Evolutionary conservation across 2,888 invertebrate species (phyloP).

Genomic region (Nomada lathburiana): DNA sequence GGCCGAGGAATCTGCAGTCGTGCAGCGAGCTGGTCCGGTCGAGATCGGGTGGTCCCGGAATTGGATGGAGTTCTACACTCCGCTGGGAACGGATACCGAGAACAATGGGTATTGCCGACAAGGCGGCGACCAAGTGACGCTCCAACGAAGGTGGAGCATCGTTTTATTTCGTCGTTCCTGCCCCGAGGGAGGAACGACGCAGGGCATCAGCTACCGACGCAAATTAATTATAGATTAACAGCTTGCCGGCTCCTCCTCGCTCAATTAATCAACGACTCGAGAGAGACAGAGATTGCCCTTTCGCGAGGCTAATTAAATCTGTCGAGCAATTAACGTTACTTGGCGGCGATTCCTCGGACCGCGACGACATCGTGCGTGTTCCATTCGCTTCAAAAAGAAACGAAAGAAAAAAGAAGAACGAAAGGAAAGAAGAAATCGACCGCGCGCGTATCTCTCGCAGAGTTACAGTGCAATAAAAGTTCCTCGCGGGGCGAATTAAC

Average conservation of each 20-base stretch:
- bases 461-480: conserved; percentile 40
- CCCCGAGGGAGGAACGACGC: background rate
- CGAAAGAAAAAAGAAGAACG: background rate
- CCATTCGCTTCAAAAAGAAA: background rate
- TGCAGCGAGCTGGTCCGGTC: conserved; percentile 25
- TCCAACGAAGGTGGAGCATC: conserved; percentile 13
- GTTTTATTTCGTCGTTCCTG: conserved; percentile 41
- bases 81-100: conserved; percentile 59
- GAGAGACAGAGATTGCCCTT: conserved; percentile 37
- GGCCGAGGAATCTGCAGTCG: conserved; percentile 42
- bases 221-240: conserved; percentile 61
- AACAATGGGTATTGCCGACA: conserved; percentile 60
- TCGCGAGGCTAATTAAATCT: conserved; percentile 50
- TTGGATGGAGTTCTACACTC: conserved; percentile 57
- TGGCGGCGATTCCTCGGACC: conserved; percentile 37
- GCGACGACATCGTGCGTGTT: conserved; percentile 22
- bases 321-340: conserved; percentile 53
- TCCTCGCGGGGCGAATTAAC: conserved; percentile 33
- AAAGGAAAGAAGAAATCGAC: background rate
- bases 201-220: conserved; percentile 49
- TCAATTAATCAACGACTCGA: conserved; percentile 52
- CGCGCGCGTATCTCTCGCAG: background rate
- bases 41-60: conserved; percentile 33
- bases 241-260: conserved; percentile 40
- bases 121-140: conserved; percentile 48